Conservation (phyloP, 2,797 vertebrate species). For the Urocyon cinereoargenteus region DNA sequence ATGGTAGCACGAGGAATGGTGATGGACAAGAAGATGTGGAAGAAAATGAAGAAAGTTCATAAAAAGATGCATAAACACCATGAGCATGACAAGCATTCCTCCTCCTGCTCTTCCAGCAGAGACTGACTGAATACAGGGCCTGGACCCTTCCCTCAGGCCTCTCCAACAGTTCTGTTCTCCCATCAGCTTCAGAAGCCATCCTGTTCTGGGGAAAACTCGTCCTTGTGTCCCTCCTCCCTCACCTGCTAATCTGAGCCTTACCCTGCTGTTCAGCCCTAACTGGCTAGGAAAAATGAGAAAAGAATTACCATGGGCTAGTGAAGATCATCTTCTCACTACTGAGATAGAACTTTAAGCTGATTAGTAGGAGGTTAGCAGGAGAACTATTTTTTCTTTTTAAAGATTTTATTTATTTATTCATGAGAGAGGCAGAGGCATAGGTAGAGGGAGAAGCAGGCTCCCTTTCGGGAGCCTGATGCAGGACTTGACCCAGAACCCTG, state of each 20-base stretch:
- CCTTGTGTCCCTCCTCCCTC: not conserved
- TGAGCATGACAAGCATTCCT: slow-evolving; percentile 87
- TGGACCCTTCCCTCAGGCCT: slow-evolving; percentile 68
- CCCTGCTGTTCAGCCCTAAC: not conserved
- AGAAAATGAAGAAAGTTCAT: slow-evolving; percentile 92
- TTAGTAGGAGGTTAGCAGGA: not conserved
- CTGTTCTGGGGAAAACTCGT: slow-evolving; percentile 26
- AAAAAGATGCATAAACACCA: slow-evolving; percentile 88
- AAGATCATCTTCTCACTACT: not conserved
- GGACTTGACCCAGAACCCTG: no score
- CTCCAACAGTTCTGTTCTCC: slow-evolving; percentile 52
- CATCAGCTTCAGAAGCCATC: slow-evolving; percentile 60
- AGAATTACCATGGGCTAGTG: not conserved
- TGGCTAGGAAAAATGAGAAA: not conserved
- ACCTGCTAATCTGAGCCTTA: not conserved
- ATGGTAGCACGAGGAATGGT: slow-evolving; percentile 69
- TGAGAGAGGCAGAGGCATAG: no score
- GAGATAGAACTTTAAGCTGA: not conserved
- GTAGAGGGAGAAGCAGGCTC: no score
- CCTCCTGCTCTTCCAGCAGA: slow-evolving; percentile 78
- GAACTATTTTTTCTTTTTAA: slow-evolving; percentile 54
- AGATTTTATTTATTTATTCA: not conserved
- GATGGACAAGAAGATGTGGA: slow-evolving; percentile 90
- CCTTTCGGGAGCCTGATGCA: no score
- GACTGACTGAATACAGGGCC: slow-evolving; percentile 72